Percentiles rank a stretch among this genome's conserved stretches.
Evolutionary conservation across 1,140 invertebrate species (phyloP).

Genomic region (Ceratoteleas bidentatus): DNA sequence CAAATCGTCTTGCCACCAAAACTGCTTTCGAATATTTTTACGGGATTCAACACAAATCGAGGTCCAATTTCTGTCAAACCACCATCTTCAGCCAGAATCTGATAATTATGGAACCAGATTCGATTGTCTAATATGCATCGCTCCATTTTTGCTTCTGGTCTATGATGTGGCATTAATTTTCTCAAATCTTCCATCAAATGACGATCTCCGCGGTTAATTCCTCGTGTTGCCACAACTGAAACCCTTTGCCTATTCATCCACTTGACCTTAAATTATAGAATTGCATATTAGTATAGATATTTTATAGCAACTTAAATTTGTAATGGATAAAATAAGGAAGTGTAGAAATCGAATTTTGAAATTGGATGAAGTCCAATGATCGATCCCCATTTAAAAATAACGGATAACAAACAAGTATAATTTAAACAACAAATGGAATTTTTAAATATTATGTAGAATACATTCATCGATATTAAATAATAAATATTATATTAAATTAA

Average conservation of each 20-base stretch:
- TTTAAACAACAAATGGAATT: too few relatives aligned
- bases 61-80: slow-evolving; percentile 98
- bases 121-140: slow-evolving; percentile 92
- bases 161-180: slow-evolving; percentile 96
- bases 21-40: slow-evolving; percentile 96
- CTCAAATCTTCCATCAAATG: slow-evolving; percentile 98
- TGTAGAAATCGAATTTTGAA: too few relatives aligned
- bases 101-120: slow-evolving; percentile 99
- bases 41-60: slow-evolving; percentile 97
- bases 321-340: too few relatives aligned
- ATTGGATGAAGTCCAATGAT: too few relatives aligned
- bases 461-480: too few relatives aligned
- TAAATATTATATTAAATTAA: too few relatives aligned
- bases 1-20: slow-evolving; percentile 96
- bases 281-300: neutral
- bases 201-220: slow-evolving; percentile 93
- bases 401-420: too few relatives aligned
- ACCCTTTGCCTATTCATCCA: slow-evolving; percentile 98
- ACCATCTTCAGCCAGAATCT: slow-evolving; percentile 97
- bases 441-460: too few relatives aligned
- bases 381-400: too few relatives aligned
- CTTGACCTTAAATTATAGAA: slow-evolving; percentile 82
- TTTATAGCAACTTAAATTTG: too few relatives aligned
- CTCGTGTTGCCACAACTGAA: slow-evolving; percentile 94
- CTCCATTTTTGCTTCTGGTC: slow-evolving; percentile 94